Base-by-base conservation (phyloP, 1,140 invertebrate genomes). In the Bathynomus jamesi region DNA sequence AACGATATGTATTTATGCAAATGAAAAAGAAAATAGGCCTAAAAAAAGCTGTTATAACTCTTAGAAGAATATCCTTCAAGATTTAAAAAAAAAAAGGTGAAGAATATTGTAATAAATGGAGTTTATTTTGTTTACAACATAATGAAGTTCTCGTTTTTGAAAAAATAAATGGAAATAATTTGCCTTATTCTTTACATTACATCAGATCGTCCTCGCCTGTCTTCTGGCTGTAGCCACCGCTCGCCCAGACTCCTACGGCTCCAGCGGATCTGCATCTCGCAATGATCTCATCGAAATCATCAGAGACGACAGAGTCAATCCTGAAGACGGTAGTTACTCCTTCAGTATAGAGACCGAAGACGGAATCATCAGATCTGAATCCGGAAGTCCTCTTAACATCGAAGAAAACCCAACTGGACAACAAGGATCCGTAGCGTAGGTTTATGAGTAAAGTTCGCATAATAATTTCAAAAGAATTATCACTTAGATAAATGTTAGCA, bases 291-390 rank as follows among this genome's bases (percentile, higher is more conserved):
- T 69, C 25, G 53, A 27, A 8, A 75, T 75, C 66, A 24, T 75
- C 25, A 63, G 65, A 25, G 70, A 75, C 66, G 73, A 75, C 30
- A 31, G 73, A 7, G 63, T 75, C 60, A 60, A 71, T 25, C 69
- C 70, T 17, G 66, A 71, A 8, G 73, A 69, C 40, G 73, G 73
- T 3, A 40, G 65, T 30, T 75, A 75, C 69, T 63, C 64, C 65
- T 69, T 75, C 40, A 70, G 71, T 27, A 61, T 75, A 13, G 73
- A 75, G 25, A 75, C 73, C n/a, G 73, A 70, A 21, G 69, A 75
- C 61, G 70, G 73, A 13, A 75, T 75, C 63, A 5, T 71, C 13
- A 65, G 64, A 24, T 75, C 73, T 28, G 69, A 75, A 65, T 64
- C 73, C 21, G 73, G 73, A 7, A 68, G 29, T 28, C 40, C 32